Base-by-base conservation (phyloP, 2,888 invertebrate species). In the Campoletis raptor region DNA sequence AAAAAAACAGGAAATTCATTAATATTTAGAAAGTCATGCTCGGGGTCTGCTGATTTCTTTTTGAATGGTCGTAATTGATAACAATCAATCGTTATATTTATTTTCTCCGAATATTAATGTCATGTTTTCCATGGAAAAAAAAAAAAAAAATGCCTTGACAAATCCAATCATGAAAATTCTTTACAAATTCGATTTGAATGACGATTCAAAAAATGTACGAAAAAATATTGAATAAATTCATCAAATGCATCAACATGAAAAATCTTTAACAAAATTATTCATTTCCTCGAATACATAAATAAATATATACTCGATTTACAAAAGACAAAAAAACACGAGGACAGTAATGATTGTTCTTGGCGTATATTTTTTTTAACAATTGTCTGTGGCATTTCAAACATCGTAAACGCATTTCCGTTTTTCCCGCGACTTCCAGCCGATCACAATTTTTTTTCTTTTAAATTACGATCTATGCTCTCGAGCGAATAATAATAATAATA, bases 261-360 rank as follows among this genome's bases (percentile, higher is more conserved):
- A 40, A 57, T 48, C 2, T 40, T 36, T 15, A 0, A 45, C 54
- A 36, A 57, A 57, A 42, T 21, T 74, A 21, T 1, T 7, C 18
- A 40, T 40, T 40, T 21, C 18, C 40, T 67, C 67, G 18, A 37
- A 70, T 37, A 64, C 54, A 66, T 54, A 52, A 48, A 52, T 54
- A 52, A 48, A 69, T 57, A 69, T 21, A 24, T 64, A 80, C 52
- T 57, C 48, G 70, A 76, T 48, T 61, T 70, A 70, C 69, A 74
- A 70, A 74, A 70, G 66, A 79, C 70, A 37, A 76, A 74, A 37
- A 76, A 74, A 64, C 86, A 54, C 81, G 83, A 70, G 67, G 74
- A 82, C 76, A 76, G 61, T 77, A 77, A 81, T 86, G 86, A 86
- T 86, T 86, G 86, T 86, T 86, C 86, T 81, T 79, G 81, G 84